phyloP scores from a whole-genome alignment of 2,113 vertebrate genomes.

The Etheostoma cragini region DNA sequence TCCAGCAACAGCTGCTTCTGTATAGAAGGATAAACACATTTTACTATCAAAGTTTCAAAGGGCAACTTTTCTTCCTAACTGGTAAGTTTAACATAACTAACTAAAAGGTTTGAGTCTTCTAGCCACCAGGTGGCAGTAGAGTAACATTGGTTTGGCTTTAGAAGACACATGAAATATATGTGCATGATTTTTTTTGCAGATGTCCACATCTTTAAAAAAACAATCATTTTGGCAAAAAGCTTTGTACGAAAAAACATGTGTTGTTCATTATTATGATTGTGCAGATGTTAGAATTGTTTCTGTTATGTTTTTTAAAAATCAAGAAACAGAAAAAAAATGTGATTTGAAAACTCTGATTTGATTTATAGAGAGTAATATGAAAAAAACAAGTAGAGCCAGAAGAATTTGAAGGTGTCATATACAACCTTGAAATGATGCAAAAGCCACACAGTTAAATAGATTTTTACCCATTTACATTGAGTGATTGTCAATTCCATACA shows the following conservation, averaged over 20 bases:
- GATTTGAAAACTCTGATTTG: background rate
- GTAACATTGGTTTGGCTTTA: background rate
- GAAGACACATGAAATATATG: background rate
- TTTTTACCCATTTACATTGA: background rate
- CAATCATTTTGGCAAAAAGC: too few species aligned
- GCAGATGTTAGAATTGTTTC: background rate
- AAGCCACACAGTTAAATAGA: background rate
- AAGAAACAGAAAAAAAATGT: constrained; percentile 4
- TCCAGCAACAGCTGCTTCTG: constrained; percentile 93
- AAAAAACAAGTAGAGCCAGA: background rate
- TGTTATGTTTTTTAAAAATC: background rate
- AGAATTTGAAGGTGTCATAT: background rate
- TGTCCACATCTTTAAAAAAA: too few species aligned
- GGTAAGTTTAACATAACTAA: background rate
- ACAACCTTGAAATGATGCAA: background rate
- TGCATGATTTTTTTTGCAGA: background rate
- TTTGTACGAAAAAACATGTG: too few species aligned
- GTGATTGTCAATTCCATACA: background rate
- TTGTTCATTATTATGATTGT: background rate
- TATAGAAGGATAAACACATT: constrained; percentile 24
- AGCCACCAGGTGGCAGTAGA: constrained; percentile 65
- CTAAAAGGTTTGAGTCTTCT: background rate
- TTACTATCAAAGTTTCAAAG: background rate
- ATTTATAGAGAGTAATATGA: background rate
- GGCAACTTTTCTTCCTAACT: background rate